Percentiles rank a stretch among this genome's conserved stretches.
These are phyloP conservation scores for Gymnoscopelus microlampas DNA, from an alignment of 2,797 vertebrate species.

Conservation along the genomic window DNA sequence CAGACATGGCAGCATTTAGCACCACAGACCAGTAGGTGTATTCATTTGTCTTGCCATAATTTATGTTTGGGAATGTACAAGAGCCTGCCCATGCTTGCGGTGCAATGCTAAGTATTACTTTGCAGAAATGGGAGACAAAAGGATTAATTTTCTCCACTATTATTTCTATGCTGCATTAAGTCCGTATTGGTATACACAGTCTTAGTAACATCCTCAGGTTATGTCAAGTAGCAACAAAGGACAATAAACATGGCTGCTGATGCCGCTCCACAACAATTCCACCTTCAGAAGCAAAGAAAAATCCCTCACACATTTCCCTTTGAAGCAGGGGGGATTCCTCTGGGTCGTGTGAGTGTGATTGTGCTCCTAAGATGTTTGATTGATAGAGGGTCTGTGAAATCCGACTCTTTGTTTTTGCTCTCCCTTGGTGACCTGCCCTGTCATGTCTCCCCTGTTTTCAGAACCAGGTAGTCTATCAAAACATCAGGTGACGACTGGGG, in stretches of 20 bases:
- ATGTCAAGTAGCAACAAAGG: slow-evolving; percentile 62
- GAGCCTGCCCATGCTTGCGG: slow-evolving; percentile 65
- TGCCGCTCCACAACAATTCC: slow-evolving; percentile 55
- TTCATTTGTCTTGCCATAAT: slow-evolving; percentile 69
- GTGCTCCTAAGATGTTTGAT: slow-evolving; percentile 75
- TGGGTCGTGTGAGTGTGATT: slow-evolving; percentile 57
- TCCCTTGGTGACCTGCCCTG: slow-evolving; percentile 71
- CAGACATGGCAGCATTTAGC: slow-evolving; percentile 50
- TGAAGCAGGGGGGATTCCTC: slow-evolving; percentile 69
- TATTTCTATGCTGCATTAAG: slow-evolving; percentile 44
- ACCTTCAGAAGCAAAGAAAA: slow-evolving; percentile 47
- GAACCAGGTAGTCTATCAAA: slow-evolving; percentile 69
- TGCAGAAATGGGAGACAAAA: slow-evolving; percentile 56
- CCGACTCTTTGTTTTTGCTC: slow-evolving; percentile 76
- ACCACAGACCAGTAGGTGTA: slow-evolving; percentile 52
- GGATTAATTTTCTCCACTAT: slow-evolving; percentile 55
- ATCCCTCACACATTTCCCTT: slow-evolving; percentile 59
- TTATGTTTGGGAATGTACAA: slow-evolving; percentile 70
- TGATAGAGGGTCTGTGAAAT: slow-evolving; percentile 80
- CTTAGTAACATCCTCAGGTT: slow-evolving; percentile 50
- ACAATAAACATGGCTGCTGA: slow-evolving; percentile 51
- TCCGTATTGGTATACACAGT: slow-evolving; percentile 31
- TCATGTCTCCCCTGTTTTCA: slow-evolving; percentile 72
- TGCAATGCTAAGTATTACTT: slow-evolving; percentile 54
- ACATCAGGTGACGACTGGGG: slow-evolving; percentile 61